A percentile compares a stretch with the other conserved stretches of the same genome.
These are phyloP conservation scores for Tenthredo distinguenda DNA, from an alignment of 2,888 invertebrate genomes.

Conservation along the genomic window DNA sequence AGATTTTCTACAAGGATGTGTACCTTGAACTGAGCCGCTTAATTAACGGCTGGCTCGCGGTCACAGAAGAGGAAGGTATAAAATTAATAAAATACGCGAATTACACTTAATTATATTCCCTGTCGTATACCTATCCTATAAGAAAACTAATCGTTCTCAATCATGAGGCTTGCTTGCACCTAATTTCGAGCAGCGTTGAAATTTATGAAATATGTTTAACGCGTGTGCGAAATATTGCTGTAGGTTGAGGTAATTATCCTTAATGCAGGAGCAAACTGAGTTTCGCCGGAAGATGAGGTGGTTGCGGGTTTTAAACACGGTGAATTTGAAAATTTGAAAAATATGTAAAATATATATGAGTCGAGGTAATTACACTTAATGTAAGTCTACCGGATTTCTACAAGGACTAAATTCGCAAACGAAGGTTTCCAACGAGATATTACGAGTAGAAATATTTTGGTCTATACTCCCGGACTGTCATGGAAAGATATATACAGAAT, in stretches of 20 bases:
- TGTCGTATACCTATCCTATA: background rate
- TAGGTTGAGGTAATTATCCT: background rate
- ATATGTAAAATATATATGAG: constrained; percentile 14
- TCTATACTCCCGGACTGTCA: background rate
- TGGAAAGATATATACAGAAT: background rate
- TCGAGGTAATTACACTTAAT: constrained; percentile 32
- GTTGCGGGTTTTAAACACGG: background rate
- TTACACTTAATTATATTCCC: background rate
- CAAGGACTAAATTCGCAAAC: background rate
- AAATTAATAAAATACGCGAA: constrained; percentile 18
- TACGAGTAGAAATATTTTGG: background rate
- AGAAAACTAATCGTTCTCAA: constrained; percentile 6
- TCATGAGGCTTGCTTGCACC: background rate
- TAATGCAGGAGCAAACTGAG: background rate
- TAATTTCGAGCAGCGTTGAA: background rate
- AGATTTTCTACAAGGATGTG: background rate
- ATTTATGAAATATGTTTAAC: background rate
- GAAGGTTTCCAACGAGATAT: constrained; percentile 10
- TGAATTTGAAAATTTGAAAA: background rate
- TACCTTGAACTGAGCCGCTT: background rate
- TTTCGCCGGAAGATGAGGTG: background rate
- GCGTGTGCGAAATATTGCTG: background rate
- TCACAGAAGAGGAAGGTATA: background rate
- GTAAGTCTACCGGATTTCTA: background rate
- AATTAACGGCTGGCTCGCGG: background rate